Base-by-base conservation (phyloP, 1,140 invertebrate species). In the Drosophila quadrilineata region DNA sequence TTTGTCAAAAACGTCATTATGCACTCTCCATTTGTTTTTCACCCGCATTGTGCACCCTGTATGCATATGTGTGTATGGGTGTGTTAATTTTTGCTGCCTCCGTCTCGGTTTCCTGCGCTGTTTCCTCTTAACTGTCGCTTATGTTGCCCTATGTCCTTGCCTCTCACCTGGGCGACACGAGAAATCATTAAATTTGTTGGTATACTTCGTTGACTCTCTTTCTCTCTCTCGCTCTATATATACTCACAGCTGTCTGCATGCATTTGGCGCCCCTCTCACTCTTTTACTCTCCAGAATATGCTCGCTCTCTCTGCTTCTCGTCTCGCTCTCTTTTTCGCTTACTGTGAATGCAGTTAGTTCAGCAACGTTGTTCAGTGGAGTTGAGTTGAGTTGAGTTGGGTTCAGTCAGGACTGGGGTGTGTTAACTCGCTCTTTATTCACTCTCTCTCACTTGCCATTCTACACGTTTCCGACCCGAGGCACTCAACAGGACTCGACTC, bases 181-280 rank as follows among this genome's bases (percentile, higher is more conserved):
- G 73, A 76, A 87, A 87, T 87, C 66, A 87, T 87, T 87, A 87
- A 87, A 82, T 82, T 87, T 87, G 73, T 87, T 87, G 73, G 75
- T 87, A 87, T 87, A 84, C 75, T 69, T 70, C 58, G 74, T 74
- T 77, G 69, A 69, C 56, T 67, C n/a, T n/a, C n/a, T n/a, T n/a
- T n/a, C n/a, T n/a, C n/a, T n/a, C n/a, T n/a, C n/a, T n/a, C n/a
- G n/a, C n/a, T n/a, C 59, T 71, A 40, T 49, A 38, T 49, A 54
- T n/a, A 54, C 19, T 10, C 12, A 58, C 50, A 65, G 67, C 67
- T 70, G 67, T 56, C 66, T 69, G 60, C 49, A 54, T 63, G 65
- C 65, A 67, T 40, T 60, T 66, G 10, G 45, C 6, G 31, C 41
- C 19, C 28, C 29, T 54, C 36, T 21, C 31, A 10, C n/a, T 43